These are phyloP conservation scores for Flexamia atlantica DNA, from an alignment of 2,888 invertebrate genomes.

Conservation along the genomic window DNA sequence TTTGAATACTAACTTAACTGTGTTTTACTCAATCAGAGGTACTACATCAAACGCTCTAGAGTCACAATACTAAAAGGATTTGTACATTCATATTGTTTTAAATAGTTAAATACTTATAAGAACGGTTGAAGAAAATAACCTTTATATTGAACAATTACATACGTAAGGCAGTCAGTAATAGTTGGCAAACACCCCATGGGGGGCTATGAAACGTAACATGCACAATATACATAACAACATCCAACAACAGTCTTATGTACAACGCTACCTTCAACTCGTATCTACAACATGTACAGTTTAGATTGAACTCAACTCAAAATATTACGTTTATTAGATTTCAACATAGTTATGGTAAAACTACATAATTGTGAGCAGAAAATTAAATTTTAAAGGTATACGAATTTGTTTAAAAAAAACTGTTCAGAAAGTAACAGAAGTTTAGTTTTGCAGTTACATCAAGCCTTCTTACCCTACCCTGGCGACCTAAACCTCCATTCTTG, in stretches of 20 bases:
- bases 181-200: constrained; percentile 19
- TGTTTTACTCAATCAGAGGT: background rate
- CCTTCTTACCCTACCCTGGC: too few species aligned
- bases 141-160: constrained; percentile 28
- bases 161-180: constrained; percentile 56
- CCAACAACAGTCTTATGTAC: constrained; percentile 44
- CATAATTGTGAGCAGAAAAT: too few species aligned
- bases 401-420: too few species aligned
- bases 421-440: too few species aligned
- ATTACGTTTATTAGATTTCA: background rate
- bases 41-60: constrained; percentile 7
- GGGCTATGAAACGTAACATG: constrained; percentile 19
- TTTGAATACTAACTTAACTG: background rate
- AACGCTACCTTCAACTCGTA: constrained; percentile 44
- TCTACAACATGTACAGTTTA: constrained; percentile 51
- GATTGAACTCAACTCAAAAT: background rate
- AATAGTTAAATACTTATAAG: constrained; percentile 11
- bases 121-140: constrained; percentile 29
- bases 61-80: constrained; percentile 36
- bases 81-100: constrained; percentile 25
- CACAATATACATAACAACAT: constrained; percentile 55
- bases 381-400: too few species aligned
- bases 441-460: too few species aligned
- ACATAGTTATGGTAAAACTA: too few species aligned
- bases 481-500: too few species aligned